phyloP scores from a whole-genome alignment of 2,888 invertebrate species.

The Bombyx huttoni region DNA sequence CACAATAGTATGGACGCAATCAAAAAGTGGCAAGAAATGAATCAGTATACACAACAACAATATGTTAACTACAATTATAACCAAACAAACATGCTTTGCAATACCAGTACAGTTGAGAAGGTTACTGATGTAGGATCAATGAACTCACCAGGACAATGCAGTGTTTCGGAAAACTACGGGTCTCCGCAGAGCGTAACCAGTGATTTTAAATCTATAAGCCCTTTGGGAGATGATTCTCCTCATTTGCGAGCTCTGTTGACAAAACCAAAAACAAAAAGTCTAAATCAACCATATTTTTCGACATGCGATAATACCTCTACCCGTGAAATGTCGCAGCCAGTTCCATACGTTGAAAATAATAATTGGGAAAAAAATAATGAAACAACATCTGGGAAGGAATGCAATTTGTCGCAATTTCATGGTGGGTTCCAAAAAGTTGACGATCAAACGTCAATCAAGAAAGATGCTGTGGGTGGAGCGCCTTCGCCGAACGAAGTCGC shows the following conservation, averaged over 20 bases:
- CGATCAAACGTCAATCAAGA: constrained; percentile 48
- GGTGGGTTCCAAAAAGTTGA: constrained; percentile 43
- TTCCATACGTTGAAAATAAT: constrained; percentile 33
- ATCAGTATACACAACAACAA: constrained; percentile 39
- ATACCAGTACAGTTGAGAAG: constrained; percentile 15
- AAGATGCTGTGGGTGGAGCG: constrained; percentile 48
- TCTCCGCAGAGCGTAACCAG: constrained; percentile 47
- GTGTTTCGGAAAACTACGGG: constrained; percentile 47
- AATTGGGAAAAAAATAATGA: constrained; percentile 51
- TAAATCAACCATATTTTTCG: constrained; percentile 30
- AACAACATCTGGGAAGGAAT: constrained; percentile 31
- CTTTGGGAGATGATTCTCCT: constrained; percentile 58
- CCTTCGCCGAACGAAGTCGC: constrained; percentile 33
- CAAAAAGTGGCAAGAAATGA: constrained; percentile 51
- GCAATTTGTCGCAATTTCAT: constrained; percentile 64
- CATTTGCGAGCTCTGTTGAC: constrained; percentile 74
- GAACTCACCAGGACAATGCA: constrained; percentile 49
- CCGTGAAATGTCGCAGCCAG: constrained; percentile 36
- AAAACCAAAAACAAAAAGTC: constrained; percentile 32
- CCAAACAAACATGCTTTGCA: constrained; percentile 20
- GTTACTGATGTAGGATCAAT: constrained; percentile 37
- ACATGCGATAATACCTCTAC: constrained; percentile 37
- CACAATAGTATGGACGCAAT: constrained; percentile 40
- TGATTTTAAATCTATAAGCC: constrained; percentile 33
- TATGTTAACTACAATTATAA: constrained; percentile 35